Evolutionary conservation across 2,113 vertebrate species (phyloP).

Genomic region (Marcusenius ussheri): DNA sequence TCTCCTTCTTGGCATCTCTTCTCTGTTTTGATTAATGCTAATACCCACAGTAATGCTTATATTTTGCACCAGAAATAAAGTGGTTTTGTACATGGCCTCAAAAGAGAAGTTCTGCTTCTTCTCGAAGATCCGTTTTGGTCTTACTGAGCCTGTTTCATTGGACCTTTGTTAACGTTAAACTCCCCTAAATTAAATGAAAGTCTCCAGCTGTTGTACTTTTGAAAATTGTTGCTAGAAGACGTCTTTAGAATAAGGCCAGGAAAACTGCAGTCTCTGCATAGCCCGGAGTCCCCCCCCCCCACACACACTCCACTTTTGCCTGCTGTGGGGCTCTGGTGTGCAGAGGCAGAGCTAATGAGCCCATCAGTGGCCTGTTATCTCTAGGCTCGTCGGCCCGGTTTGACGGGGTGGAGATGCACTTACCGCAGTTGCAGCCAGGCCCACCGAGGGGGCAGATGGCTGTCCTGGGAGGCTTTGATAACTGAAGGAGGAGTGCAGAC

Average conservation of each 20-base stretch:
- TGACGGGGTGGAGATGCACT: neutral
- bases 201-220: neutral
- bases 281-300: neutral
- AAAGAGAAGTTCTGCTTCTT: neutral
- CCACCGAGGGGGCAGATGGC: neutral
- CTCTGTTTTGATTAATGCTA: neutral
- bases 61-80: neutral
- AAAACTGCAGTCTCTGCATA: neutral
- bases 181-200: neutral
- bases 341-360: conserved; percentile 42
- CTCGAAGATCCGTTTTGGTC: neutral
- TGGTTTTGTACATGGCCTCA: neutral
- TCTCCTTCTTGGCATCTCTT: neutral
- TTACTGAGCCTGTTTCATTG: neutral
- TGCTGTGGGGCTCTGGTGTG: neutral
- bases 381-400: neutral
- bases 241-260: neutral
- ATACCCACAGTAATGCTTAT: neutral
- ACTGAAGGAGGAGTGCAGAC: neutral
- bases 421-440: neutral
- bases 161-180: neutral
- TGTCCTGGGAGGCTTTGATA: neutral
- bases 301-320: neutral
- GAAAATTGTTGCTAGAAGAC: neutral
- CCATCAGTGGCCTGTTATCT: conserved; percentile 43